phyloP scores from a whole-genome alignment of 2,797 vertebrate genomes.

The Enteromius paludinosus region DNA sequence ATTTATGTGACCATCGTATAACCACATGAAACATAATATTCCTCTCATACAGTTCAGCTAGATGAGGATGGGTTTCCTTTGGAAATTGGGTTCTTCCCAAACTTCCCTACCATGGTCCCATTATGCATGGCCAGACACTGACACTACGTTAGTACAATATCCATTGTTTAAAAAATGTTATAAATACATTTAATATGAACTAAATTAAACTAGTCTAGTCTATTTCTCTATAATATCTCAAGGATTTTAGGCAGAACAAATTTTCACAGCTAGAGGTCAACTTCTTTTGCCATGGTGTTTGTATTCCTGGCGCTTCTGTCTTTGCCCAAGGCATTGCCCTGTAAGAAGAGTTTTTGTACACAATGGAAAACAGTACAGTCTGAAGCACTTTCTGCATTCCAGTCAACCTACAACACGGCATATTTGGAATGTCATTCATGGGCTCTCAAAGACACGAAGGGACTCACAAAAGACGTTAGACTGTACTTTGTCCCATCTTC shows the following conservation, averaged over 20 bases:
- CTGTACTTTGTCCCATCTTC: slow-evolving; percentile 61
- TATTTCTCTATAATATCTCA: slow-evolving; percentile 16
- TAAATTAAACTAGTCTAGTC: background rate
- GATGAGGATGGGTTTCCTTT: slow-evolving; percentile 28
- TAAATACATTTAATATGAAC: background rate
- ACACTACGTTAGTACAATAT: slow-evolving; percentile 12
- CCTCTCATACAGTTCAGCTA: background rate
- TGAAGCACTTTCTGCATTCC: slow-evolving; percentile 67
- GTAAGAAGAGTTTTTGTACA: slow-evolving; percentile 63
- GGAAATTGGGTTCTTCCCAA: slow-evolving; percentile 13
- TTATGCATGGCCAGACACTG: slow-evolving; percentile 10
- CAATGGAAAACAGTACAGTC: slow-evolving; percentile 58
- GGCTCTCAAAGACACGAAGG: slow-evolving; percentile 57
- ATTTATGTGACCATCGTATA: slow-evolving; percentile 56
- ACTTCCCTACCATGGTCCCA: background rate
- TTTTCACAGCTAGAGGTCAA: slow-evolving; percentile 72
- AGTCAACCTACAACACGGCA: slow-evolving; percentile 70
- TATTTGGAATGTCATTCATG: slow-evolving; percentile 69
- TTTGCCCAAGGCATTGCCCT: slow-evolving; percentile 59
- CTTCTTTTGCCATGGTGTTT: slow-evolving; percentile 73
- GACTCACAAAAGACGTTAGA: slow-evolving; percentile 67
- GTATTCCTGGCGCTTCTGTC: slow-evolving; percentile 67
- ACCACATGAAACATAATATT: background rate
- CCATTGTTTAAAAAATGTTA: background rate
- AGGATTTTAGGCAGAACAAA: slow-evolving; percentile 62